Evolutionary conservation across 2,797 vertebrate species (phyloP).

Genomic region (Scleropages formosus): DNA sequence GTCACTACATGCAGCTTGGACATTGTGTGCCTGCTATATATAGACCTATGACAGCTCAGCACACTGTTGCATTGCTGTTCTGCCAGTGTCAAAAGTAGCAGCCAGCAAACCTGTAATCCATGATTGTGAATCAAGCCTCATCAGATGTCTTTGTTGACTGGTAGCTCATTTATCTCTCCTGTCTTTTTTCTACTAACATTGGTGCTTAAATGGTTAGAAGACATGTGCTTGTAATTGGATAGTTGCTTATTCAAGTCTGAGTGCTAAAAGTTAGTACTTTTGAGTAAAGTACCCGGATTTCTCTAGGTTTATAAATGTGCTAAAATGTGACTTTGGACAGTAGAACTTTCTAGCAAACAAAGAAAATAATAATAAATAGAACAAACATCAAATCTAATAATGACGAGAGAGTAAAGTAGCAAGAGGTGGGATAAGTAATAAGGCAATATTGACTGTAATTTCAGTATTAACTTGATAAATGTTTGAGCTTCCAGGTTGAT

Average conservation of each 20-base stretch:
- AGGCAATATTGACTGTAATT: not conserved
- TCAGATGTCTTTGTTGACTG: not conserved
- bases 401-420: too few relatives aligned
- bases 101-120: not conserved
- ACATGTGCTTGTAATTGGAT: too few relatives aligned
- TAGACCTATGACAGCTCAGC: slow-evolving; percentile 32
- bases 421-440: not conserved
- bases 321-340: too few relatives aligned
- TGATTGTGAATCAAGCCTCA: not conserved
- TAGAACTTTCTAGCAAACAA: too few relatives aligned
- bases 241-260: too few relatives aligned
- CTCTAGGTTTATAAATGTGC: too few relatives aligned
- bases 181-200: not conserved
- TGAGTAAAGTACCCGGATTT: too few relatives aligned
- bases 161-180: not conserved
- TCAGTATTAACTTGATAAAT: slow-evolving; percentile 9
- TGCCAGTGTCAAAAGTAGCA: slow-evolving; percentile 16
- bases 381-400: too few relatives aligned
- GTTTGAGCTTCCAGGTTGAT: slow-evolving; percentile 21
- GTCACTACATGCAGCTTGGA: slow-evolving; percentile 41
- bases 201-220: too few relatives aligned
- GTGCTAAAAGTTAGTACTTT: too few relatives aligned
- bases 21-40: slow-evolving; percentile 43
- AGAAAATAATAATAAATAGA: too few relatives aligned
- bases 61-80: slow-evolving; percentile 22